phyloP scores from a whole-genome alignment of 2,113 vertebrate genomes.

The Archocentrus centrarchus region DNA sequence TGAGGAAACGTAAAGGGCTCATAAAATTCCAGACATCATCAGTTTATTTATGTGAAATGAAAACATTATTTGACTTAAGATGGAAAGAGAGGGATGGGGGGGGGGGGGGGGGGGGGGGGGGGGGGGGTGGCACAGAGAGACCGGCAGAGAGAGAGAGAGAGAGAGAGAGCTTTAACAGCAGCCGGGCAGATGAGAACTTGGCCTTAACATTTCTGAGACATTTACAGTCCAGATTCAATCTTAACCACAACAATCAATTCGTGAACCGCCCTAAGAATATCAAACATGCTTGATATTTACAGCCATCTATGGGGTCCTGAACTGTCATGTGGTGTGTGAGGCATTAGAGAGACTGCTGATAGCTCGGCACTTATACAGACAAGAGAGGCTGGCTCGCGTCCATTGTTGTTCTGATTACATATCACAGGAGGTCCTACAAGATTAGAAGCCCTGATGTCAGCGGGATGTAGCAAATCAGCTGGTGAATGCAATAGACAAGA shows the following conservation, averaged over 20 bases:
- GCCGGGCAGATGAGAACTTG: constrained; percentile 22
- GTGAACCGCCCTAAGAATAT: constrained; percentile 5
- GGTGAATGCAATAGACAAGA: background rate
- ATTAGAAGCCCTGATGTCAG: constrained; percentile 22
- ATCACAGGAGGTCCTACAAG: constrained; percentile 4
- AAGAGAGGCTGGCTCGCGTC: background rate
- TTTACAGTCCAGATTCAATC: constrained; percentile 59
- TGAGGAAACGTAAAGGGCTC: background rate
- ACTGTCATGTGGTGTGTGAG: constrained; percentile 21
- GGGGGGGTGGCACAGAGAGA: background rate
- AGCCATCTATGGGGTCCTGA: constrained; percentile 35
- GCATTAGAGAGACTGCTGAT: constrained; percentile 13
- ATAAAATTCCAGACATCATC: background rate
- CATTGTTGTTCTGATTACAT: constrained; percentile 23
- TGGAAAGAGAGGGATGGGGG: background rate
- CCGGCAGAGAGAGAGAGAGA: background rate
- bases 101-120: background rate
- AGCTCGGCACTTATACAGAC: background rate
- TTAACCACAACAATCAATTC: constrained; percentile 35
- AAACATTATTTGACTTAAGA: background rate
- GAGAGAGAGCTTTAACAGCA: background rate
- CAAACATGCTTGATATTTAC: constrained; percentile 58
- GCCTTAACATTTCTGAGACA: constrained; percentile 51
- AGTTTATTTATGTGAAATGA: background rate
- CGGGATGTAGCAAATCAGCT: constrained; percentile 1